Evolutionary conservation across 2,113 vertebrate species (phyloP).

Genomic region (Isichthys henryi): DNA sequence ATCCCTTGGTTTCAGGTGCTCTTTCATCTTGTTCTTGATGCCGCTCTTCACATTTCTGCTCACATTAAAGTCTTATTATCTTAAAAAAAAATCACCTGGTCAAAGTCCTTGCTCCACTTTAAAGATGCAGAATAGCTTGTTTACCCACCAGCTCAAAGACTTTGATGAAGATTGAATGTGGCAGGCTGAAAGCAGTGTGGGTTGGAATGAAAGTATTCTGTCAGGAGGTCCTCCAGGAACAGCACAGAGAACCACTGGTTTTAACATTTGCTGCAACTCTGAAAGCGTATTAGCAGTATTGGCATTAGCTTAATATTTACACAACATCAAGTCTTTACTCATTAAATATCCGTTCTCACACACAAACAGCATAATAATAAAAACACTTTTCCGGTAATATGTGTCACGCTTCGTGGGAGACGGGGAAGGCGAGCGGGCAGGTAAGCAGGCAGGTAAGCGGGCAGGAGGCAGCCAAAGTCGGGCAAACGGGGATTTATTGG

Average conservation of each 20-base stretch:
- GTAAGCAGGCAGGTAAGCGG: no score
- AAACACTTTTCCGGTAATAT: not conserved
- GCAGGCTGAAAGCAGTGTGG: not conserved
- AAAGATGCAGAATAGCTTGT: not conserved
- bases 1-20: not conserved
- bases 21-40: not conserved
- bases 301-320: constrained; percentile 21
- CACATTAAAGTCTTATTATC: not conserved
- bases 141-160: not conserved
- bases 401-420: no score
- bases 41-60: not conserved
- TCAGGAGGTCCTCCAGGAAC: not conserved
- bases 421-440: no score
- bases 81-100: not conserved
- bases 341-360: not conserved
- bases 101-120: not conserved
- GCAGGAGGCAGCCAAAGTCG: no score
- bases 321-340: not conserved
- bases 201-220: not conserved
- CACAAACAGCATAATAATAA: not conserved
- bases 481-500: no score
- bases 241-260: constrained; percentile 21
- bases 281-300: constrained; percentile 52
- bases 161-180: not conserved
- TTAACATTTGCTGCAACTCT: constrained; percentile 35